Evolutionary conservation across 92 coral and sea anemone species (phyloP), one percentile per base, ranked within the genome.

Genomic region (Phymanthus crucifer): DNA sequence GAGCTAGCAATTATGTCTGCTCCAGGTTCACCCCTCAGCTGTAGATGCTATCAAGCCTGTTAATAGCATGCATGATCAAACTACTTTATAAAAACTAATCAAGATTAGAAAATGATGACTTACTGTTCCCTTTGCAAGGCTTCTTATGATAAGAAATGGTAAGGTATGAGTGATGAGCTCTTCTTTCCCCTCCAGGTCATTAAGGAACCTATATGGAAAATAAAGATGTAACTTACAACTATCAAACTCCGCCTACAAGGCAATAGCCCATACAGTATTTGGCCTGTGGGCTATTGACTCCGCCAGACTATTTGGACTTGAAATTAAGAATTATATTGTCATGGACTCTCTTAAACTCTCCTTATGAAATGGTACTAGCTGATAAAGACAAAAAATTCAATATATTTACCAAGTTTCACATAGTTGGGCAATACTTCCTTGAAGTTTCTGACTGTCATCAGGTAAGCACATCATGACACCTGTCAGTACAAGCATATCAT

Each of bases 111-210:
- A 61, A 4, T 12, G 16, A 1, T 19, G 6, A 73, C 93, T 92
- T 83, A 95, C 98, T 43, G 75, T 71, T 74, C 94, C 93, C 48
- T 85, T 83, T 70, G 87, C 83, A 23, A 95, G 91, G 75, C 93
- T 85, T 74, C 90, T 82, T 32, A 84, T 88, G 14, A 95, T 74
- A 40, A 93, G 82, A 71, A 88, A 95, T 6, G 97, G 98, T 56
- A 95, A 45, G 43, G 97, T 87, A 16, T 91, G 84, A 1, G 98
- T 95, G 70, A 95, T 91, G 65, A 95, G 94, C 66, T 95, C 93
- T 26, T 95, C 98, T 79, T 90, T 93, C 33, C 98, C 98, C 52
- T 93, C 98, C 43, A 95, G 47, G 24, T 81, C 98, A 84, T 91
- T 87, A 21, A 85, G 67, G 82, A 95, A 90, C 98, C 98, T 95